A percentile compares a stretch with the other conserved stretches of the same genome.
These are phyloP conservation scores for Acanthurus tractus DNA, from an alignment of 2,797 vertebrate species.

Conservation along the genomic window DNA sequence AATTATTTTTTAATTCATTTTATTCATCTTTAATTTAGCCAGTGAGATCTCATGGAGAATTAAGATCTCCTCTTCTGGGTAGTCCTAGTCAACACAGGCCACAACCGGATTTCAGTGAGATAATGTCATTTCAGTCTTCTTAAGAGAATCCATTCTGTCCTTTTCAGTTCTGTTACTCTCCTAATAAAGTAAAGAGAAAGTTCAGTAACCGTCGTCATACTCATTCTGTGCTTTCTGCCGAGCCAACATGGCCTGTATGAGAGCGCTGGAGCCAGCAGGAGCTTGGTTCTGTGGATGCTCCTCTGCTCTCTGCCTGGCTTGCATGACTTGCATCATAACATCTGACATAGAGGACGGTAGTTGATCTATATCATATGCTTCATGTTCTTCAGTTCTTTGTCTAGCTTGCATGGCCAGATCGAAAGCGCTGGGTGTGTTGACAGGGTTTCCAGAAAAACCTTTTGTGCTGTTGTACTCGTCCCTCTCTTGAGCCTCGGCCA, in stretches of 20 bases:
- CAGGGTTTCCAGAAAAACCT: constrained; percentile 23
- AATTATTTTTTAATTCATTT: neutral
- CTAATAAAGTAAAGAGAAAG: neutral
- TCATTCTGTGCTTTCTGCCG: constrained; percentile 82
- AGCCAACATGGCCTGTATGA: constrained; percentile 85
- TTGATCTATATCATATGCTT: neutral
- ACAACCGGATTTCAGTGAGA: neutral
- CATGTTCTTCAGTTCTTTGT: constrained; percentile 43
- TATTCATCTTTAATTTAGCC: no score
- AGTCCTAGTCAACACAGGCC: no score
- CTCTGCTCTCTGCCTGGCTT: constrained; percentile 69
- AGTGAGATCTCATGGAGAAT: no score
- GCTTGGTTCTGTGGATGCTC: constrained; percentile 38
- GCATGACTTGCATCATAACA: constrained; percentile 75
- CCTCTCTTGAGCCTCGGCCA: constrained; percentile 17
- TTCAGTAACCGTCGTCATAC: constrained; percentile 82
- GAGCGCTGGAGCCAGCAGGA: constrained; percentile 71
- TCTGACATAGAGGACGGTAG: constrained; percentile 26
- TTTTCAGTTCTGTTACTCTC: neutral
- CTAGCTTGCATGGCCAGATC: constrained; percentile 55
- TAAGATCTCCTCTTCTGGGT: no score
- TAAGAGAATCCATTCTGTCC: neutral
- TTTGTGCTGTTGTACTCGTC: constrained; percentile 23
- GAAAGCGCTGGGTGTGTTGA: constrained; percentile 28
- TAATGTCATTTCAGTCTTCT: constrained; percentile 4